Conservation (phyloP, 2,113 vertebrate genomes). For the Paramisgurnus dabryanus region DNA sequence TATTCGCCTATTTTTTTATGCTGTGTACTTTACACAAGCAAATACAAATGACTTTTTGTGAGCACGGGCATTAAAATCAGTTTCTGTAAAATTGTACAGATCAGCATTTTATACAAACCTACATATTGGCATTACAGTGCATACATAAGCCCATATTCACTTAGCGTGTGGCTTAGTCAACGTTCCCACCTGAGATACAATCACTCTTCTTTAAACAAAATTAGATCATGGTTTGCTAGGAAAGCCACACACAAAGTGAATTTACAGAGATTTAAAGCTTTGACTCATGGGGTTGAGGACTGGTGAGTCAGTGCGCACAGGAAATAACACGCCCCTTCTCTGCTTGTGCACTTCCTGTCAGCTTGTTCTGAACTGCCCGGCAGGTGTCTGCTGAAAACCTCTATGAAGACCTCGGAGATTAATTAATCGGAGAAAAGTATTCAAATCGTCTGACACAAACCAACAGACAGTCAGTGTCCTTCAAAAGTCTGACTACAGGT, state of each 20-base stretch:
- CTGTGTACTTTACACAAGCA: too few relatives aligned
- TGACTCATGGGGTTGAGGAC: constrained; percentile 14
- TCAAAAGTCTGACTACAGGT: not conserved
- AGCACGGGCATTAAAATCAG: too few relatives aligned
- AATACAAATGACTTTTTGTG: not conserved
- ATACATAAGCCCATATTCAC: too few relatives aligned
- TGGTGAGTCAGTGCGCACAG: constrained; percentile 19
- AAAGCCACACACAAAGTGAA: constrained; percentile 4
- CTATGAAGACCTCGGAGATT: not conserved
- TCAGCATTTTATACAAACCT: not conserved
- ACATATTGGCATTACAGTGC: not conserved
- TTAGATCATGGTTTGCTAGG: constrained; percentile 34
- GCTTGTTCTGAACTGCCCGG: not conserved
- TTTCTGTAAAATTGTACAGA: not conserved
- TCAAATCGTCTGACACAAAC: not conserved
- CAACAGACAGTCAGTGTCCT: not conserved
- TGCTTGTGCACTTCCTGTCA: constrained; percentile 1
- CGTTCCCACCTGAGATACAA: constrained; percentile 1
- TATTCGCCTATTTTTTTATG: too few relatives aligned
- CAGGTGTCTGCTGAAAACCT: constrained; percentile 24
- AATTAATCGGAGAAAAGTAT: not conserved
- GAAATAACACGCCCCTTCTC: constrained; percentile 16
- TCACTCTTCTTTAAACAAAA: constrained; percentile 39
- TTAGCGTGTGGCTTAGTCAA: not conserved
- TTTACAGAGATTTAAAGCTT: constrained; percentile 35